Percentiles rank a stretch among this genome's conserved stretches.
These are phyloP conservation scores for Beris morrisii DNA, from an alignment of 2,888 invertebrate genomes.

Conservation along the genomic window DNA sequence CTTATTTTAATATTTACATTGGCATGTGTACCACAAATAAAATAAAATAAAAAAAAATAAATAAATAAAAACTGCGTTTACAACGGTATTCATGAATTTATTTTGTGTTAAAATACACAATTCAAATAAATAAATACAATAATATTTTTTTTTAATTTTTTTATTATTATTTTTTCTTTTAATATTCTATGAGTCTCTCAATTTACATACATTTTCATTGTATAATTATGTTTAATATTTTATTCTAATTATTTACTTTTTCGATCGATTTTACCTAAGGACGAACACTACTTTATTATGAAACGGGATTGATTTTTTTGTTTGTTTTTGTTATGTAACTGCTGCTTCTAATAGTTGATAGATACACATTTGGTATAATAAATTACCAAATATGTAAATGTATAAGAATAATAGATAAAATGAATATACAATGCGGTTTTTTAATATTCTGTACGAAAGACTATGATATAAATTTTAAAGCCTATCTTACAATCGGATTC, in stretches of 20 bases:
- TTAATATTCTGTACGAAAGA: no score
- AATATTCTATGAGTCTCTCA: constrained; percentile 27
- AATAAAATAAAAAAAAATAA: not conserved
- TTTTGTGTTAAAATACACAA: constrained; percentile 1
- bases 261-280: constrained; percentile 26
- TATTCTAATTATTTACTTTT: constrained; percentile 14
- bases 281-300: constrained; percentile 10
- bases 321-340: no score
- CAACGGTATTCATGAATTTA: constrained; percentile 5
- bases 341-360: no score
- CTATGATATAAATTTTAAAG: no score
- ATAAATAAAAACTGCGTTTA: constrained; percentile 4
- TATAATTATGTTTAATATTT: not conserved
- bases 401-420: no score
- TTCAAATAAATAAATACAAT: constrained; percentile 3
- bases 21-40: constrained; percentile 13
- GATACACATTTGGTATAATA: no score
- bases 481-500: no score
- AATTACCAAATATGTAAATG: no score
- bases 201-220: constrained; percentile 13
- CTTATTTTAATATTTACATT: constrained; percentile 27
- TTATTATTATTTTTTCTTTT: not conserved
- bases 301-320: no score
- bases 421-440: no score
- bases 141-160: not conserved